A percentile compares a stretch with the other conserved stretches of the same genome.
Evolutionary conservation across 1,140 invertebrate genomes (phyloP).

Genomic region (Nebria ingens): DNA sequence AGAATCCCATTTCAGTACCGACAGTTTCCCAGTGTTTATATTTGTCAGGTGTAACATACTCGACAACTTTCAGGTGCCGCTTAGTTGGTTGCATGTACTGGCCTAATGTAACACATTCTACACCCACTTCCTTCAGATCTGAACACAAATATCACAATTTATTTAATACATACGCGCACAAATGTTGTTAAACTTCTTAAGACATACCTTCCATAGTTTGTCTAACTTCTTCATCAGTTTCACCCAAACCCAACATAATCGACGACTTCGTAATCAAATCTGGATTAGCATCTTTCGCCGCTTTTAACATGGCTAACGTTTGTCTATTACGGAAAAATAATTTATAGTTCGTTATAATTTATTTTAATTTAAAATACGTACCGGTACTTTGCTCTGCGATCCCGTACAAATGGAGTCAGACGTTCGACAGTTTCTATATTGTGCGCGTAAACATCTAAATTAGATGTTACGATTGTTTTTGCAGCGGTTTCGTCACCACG

Average conservation of each 20-base stretch:
- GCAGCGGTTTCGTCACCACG: constrained; percentile 70
- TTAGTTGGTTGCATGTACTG: constrained; percentile 99
- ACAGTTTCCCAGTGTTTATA: constrained; percentile 83
- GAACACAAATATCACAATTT: constrained; percentile 10
- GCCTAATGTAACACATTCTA: constrained; percentile 93
- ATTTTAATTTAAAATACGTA: constrained; percentile 24
- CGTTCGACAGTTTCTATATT: constrained; percentile 93
- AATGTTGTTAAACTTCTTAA: background rate
- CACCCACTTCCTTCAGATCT: constrained; percentile 68
- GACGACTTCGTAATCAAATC: constrained; percentile 94
- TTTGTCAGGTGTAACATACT: constrained; percentile 95
- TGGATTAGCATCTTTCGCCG: constrained; percentile 69
- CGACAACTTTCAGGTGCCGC: constrained; percentile 87
- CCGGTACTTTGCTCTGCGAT: constrained; percentile 69
- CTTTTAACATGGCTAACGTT: constrained; percentile 69
- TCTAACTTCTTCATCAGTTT: constrained; percentile 82
- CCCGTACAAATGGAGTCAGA: constrained; percentile 82
- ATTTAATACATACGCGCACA: constrained; percentile 34
- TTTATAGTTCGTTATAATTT: constrained; percentile 8
- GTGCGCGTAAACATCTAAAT: constrained; percentile 91
- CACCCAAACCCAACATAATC: constrained; percentile 96
- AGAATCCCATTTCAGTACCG: constrained; percentile 83
- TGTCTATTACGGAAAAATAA: constrained; percentile 47
- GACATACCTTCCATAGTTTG: constrained; percentile 60
- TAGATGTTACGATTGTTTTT: constrained; percentile 64